These are phyloP conservation scores for Nomada hirtipes DNA, from an alignment of 2,888 invertebrate species.

Conservation along the genomic window DNA sequence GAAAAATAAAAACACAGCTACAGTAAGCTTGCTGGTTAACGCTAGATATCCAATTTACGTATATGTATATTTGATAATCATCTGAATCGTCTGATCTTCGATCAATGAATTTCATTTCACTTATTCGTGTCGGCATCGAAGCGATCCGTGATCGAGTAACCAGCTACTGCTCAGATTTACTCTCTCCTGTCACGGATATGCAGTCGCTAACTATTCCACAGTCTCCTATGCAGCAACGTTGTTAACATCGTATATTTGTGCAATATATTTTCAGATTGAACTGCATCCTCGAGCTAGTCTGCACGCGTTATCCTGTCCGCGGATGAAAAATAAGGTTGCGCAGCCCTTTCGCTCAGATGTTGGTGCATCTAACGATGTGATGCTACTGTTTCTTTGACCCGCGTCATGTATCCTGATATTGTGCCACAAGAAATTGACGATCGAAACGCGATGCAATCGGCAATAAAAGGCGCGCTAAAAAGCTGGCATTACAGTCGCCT, in stretches of 20 bases:
- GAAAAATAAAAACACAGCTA: neutral
- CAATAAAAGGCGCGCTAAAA: neutral
- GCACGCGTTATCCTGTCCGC: slow-evolving; percentile 42
- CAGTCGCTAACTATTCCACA: slow-evolving; percentile 44
- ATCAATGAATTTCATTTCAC: slow-evolving; percentile 53
- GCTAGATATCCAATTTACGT: slow-evolving; percentile 8
- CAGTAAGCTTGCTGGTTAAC: neutral
- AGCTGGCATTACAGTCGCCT: neutral
- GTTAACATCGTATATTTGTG: slow-evolving; percentile 58
- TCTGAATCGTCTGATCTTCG: neutral
- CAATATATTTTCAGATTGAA: slow-evolving; percentile 59
- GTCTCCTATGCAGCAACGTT: slow-evolving; percentile 45
- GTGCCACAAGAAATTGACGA: slow-evolving; percentile 13
- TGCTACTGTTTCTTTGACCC: slow-evolving; percentile 50
- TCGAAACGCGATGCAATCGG: neutral
- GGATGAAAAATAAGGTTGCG: slow-evolving; percentile 53
- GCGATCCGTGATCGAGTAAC: slow-evolving; percentile 37
- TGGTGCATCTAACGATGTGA: slow-evolving; percentile 36
- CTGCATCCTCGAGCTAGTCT: slow-evolving; percentile 23
- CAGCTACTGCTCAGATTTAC: slow-evolving; percentile 53
- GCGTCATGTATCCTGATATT: slow-evolving; percentile 18
- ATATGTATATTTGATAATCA: slow-evolving; percentile 24
- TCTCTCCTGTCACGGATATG: slow-evolving; percentile 58
- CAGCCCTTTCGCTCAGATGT: slow-evolving; percentile 49
- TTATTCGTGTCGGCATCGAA: slow-evolving; percentile 38